Evolutionary conservation across 1,140 invertebrate species (phyloP).

Genomic region (Sycophila sp.): DNA sequence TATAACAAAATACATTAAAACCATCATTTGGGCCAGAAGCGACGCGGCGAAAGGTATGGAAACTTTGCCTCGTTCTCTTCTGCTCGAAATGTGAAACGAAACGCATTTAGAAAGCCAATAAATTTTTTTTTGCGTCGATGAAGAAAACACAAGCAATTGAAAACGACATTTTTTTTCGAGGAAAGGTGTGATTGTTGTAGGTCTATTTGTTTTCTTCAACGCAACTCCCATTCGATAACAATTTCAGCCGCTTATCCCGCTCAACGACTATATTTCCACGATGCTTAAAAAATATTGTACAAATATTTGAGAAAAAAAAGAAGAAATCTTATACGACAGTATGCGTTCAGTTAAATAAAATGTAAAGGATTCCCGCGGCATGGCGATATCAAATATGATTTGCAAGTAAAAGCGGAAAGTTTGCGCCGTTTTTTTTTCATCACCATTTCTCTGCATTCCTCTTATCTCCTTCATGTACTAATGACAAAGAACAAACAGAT

Average conservation of each 20-base stretch:
- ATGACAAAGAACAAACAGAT: conserved; percentile 9
- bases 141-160: too few species aligned
- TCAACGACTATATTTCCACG: conserved; percentile 31
- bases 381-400: conserved; percentile 27
- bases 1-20: too few species aligned
- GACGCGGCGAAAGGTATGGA: too few species aligned
- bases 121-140: too few species aligned
- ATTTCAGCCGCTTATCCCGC: conserved; percentile 8
- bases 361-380: conserved; percentile 19
- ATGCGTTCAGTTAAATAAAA: conserved; percentile 34
- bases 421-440: background rate
- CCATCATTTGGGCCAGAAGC: too few species aligned
- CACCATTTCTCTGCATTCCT: background rate
- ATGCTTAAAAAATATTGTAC: conserved; percentile 32
- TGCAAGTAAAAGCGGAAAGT: conserved; percentile 11
- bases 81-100: too few species aligned
- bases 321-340: conserved; percentile 24
- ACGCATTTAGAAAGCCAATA: too few species aligned
- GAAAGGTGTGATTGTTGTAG: too few species aligned
- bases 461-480: conserved; percentile 1
- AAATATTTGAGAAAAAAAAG: conserved; percentile 35
- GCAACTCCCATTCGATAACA: background rate
- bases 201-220: conserved; percentile 15
- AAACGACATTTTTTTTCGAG: too few species aligned
- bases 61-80: too few species aligned